Evolutionary conservation across 2,888 invertebrate genomes (phyloP), one percentile per base, ranked within the genome.

Genomic region (Coleophora flavipennella): DNA sequence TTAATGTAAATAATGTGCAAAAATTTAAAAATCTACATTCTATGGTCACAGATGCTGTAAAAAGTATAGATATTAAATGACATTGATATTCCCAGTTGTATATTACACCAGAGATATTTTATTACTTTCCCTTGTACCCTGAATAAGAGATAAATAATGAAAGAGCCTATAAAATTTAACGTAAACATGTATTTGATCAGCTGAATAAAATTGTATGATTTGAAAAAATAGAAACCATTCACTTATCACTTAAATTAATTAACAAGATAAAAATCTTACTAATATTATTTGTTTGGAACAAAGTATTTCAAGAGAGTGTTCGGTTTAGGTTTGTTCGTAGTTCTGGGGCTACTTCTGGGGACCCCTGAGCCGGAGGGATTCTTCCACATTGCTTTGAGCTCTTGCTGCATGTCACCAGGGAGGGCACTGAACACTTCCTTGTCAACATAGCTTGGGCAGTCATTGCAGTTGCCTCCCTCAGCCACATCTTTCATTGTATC

Each of bases 401-500:
- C 93, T 53, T 90, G 88, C 64, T 92, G 91, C 67, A 93, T 85
- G 36, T 92, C 90, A 25, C 86, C 71, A 0, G 93, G 92, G 49
- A 93, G 73, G 48, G 91, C 89, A 50, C 86, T 88, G 58, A 93
- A 92, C 35, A 92, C 90, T 52, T 87, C 85, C 39, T 88, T 86
- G 71, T 91, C 91, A 12, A 89, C 89, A 50, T 89, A 88, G 42
- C 89, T 86, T 1, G 92, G 92, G 62, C 90, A 90, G 46, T 80
- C 80, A 42, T 85, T 74, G 56, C 77, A 79, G 46, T 62, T 69
- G 2, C 65, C 64, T 38, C 72, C 74, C 43, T 83, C 81, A 29
- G 67, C 62, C 8, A 64, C 57, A 46, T 79, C 81, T 44, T 69
- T 78, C 76, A 74, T 76, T 1, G 74, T 63, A 34, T 81, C 79